Evolutionary conservation across 2,888 invertebrate genomes (phyloP), one percentile per base, ranked within the genome.

Genomic region (Melinaea marsaeus): DNA sequence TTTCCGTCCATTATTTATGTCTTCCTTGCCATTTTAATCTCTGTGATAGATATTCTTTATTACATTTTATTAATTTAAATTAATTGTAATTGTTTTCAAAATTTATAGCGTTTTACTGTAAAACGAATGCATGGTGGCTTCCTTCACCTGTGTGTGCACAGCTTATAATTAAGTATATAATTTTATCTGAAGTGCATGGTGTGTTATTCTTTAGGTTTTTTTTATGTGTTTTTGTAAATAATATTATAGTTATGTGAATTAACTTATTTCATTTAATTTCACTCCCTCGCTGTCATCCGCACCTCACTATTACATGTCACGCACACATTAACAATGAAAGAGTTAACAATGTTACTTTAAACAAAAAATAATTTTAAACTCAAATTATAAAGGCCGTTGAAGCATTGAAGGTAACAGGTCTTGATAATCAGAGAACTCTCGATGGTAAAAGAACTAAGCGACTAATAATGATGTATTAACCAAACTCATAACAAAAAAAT

Each of bases 131-230:
- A 72, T 72, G 72, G 68, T 67, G 71, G 63, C 71, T 71, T 71
- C 69, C 64, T 76, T 80, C 84, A 85, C 85, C 84, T 80, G 84
- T 82, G 80, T 79, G 81, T 85, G 85, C 86, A 86, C 84, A 84
- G 88, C 88, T 87, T 86, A 83, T 75, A 80, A 80, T 81, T 83
- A 80, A 32, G 78, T 82, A 82, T 71, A 79, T 79, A 79, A 83
- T 80, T 81, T 80, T 77, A 85, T 79, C 86, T 81, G 88, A 87
- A 89, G 89, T 91, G 91, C 91, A 91, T 91, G 91, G 88, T 87
- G 89, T 88, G 88, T 85, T 88, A 82, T 87, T 88, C 82, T 85
- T 79, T 86, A 81, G 78, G 32, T 72, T 74, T 72, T 74, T 72
- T 72, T 75, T 79, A 71, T 80, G 80, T 84, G 80, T 85, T 79